Evolutionary conservation across 1,140 invertebrate genomes (phyloP), one percentile per base, ranked within the genome.

Genomic region (Ooceraea biroi): DNA sequence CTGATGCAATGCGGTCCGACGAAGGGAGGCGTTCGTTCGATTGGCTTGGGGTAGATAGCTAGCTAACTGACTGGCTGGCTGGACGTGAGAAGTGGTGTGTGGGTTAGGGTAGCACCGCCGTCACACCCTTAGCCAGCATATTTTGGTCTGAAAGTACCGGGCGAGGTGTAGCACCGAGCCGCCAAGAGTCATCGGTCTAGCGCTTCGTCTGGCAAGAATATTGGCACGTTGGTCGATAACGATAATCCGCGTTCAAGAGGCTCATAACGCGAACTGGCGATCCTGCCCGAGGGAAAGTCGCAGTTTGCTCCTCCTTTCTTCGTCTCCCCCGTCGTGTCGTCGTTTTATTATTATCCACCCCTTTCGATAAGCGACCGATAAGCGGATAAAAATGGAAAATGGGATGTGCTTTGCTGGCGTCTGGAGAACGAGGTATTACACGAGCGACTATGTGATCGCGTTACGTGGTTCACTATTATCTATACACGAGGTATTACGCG

Each of bases 1-100:
- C 91, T 92, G 92, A 91, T 90, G 91, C 91, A 88, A 88, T 90
- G 91, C 88, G 73, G 89, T 48, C 85, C 78, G 87, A 80, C 63
- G 78, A 85, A 86, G 80, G 89, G 89, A 88, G 91, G 88, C 86
- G 87, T 88, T 46, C 86, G 88, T 92, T 92, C 83, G 85, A 85
- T 89, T 92, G 85, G 73, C 88, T 84, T 82, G 87, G 83, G 86
- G 78, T 85, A 36, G 36, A 7, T 36, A 7, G 36, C 36, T 36
- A 36, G 36, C 7, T 84, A 82, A 63, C 69, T 55, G 83, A 44
- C 19, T 58, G 50, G 41, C 27, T 36, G 12, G 36, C 27, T 60
- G 69, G 7, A 36, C 57, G 48, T 30, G 57, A 68, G 65, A 30
- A 19, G 78, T 50, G 72, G 14, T 8, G 71, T 77, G 85, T 71